Percentiles rank a stretch among this genome's conserved stretches.
Evolutionary conservation across 2,113 vertebrate genomes (phyloP).

Genomic region (Genyomyrus donnyi): DNA sequence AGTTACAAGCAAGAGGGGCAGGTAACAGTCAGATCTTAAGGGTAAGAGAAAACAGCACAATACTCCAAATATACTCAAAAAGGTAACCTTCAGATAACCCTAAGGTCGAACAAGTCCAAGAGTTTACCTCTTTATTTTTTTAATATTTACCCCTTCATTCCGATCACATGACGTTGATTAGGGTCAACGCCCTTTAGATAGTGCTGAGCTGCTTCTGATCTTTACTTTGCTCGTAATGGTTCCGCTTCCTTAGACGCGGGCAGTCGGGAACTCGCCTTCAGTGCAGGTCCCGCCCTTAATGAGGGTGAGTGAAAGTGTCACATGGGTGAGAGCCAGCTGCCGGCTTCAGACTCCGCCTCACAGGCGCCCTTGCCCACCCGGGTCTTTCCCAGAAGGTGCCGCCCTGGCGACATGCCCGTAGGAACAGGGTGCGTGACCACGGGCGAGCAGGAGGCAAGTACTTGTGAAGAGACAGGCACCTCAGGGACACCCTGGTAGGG

Average conservation of each 20-base stretch:
- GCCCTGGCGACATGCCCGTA: conserved; percentile 24
- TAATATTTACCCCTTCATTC: conserved; percentile 43
- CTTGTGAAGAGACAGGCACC: conserved; percentile 45
- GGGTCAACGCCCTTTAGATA: conserved; percentile 40
- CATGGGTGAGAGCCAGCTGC: not conserved
- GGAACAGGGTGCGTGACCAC: conserved; percentile 15
- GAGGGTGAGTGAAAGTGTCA: conserved; percentile 18
- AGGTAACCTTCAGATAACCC: conserved; percentile 30
- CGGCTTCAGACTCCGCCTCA: not conserved
- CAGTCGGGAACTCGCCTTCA: conserved; percentile 19
- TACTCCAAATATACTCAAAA: conserved; percentile 33
- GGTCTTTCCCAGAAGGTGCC: no score
- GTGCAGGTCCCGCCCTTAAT: conserved; percentile 8
- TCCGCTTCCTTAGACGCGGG: conserved; percentile 19
- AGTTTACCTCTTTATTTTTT: conserved; percentile 26
- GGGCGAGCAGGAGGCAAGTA: conserved; percentile 25
- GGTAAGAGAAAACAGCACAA: conserved; percentile 33
- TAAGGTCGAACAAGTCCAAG: conserved; percentile 19
- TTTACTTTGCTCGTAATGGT: conserved; percentile 21
- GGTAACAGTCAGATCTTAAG: conserved; percentile 48
- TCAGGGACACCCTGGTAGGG: conserved; percentile 27
- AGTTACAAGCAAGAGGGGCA: conserved; percentile 35
- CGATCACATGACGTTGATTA: conserved; percentile 47
- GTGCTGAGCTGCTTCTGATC: conserved; percentile 38
- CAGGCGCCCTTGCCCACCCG: not conserved